These are phyloP conservation scores for Nysson spinosus DNA, from an alignment of 2,888 invertebrate species.

Conservation along the genomic window DNA sequence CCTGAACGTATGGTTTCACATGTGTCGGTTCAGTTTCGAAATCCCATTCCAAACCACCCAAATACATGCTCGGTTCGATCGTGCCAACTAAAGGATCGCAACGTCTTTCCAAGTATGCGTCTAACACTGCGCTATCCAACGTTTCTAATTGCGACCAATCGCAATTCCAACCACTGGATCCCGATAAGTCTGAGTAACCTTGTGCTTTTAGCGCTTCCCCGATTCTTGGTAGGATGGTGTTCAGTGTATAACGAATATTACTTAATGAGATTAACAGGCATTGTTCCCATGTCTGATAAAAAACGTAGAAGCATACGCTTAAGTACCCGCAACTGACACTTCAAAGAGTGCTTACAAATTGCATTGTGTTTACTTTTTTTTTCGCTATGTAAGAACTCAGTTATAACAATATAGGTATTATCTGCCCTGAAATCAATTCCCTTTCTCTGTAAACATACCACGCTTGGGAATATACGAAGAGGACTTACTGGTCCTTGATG, in stretches of 20 bases:
- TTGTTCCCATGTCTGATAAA: conserved; percentile 85
- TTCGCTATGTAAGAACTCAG: conserved; percentile 6
- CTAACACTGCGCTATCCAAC: conserved; percentile 83
- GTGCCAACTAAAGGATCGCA: conserved; percentile 97
- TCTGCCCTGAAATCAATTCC: conserved; percentile 11
- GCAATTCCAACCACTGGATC: conserved; percentile 72
- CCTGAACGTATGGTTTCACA: conserved; percentile 92
- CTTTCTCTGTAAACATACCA: conserved; percentile 9
- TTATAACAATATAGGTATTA: conserved; percentile 11
- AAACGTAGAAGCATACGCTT: conserved; percentile 35
- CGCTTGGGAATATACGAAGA: background rate
- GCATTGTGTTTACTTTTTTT: background rate
- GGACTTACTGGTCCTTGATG: conserved; percentile 70
- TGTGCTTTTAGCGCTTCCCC: conserved; percentile 82
- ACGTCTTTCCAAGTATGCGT: conserved; percentile 92
- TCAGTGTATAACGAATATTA: conserved; percentile 91
- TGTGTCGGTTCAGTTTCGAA: conserved; percentile 86
- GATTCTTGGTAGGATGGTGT: conserved; percentile 85
- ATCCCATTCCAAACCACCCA: conserved; percentile 92
- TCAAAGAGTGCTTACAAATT: conserved; percentile 22
- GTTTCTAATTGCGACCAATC: conserved; percentile 82
- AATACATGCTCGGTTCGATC: conserved; percentile 97
- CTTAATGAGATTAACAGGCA: conserved; percentile 91
- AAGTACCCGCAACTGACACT: conserved; percentile 23
- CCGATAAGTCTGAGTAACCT: conserved; percentile 83